A percentile compares a stretch with the other conserved stretches of the same genome.
Conservation (phyloP, 2,888 invertebrate species). For the Deroplatys truncata region DNA sequence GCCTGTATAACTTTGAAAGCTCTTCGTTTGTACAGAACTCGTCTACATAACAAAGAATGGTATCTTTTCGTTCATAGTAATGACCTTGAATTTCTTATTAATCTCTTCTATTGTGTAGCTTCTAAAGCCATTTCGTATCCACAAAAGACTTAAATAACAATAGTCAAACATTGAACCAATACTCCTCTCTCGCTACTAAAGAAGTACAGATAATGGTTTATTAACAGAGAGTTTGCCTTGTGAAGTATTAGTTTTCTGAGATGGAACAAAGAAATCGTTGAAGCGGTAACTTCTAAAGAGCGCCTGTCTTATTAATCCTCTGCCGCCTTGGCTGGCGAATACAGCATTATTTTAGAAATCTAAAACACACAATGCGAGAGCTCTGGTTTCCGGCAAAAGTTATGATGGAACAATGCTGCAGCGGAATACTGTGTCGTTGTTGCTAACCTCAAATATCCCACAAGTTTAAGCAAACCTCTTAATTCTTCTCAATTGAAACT, state of each 20-base stretch:
- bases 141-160: background rate
- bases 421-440: background rate
- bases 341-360: background rate
- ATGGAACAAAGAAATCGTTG: background rate
- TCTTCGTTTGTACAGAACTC: background rate
- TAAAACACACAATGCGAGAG: background rate
- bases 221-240: background rate
- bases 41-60: background rate
- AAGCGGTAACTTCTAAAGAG: background rate
- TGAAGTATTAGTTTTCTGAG: background rate
- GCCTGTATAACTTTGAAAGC: background rate
- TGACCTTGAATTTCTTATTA: too few relatives aligned
- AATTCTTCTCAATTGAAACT: background rate
- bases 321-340: background rate
- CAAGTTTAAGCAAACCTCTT: background rate
- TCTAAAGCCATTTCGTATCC: background rate
- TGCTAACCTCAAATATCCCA: background rate
- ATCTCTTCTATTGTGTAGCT: background rate
- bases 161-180: background rate
- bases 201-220: background rate
- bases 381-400: background rate
- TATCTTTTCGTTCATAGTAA: background rate
- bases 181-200: background rate
- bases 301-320: background rate
- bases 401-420: background rate